These are phyloP conservation scores for Athalia circularis DNA, from an alignment of 2,888 invertebrate species.

Conservation along the genomic window DNA sequence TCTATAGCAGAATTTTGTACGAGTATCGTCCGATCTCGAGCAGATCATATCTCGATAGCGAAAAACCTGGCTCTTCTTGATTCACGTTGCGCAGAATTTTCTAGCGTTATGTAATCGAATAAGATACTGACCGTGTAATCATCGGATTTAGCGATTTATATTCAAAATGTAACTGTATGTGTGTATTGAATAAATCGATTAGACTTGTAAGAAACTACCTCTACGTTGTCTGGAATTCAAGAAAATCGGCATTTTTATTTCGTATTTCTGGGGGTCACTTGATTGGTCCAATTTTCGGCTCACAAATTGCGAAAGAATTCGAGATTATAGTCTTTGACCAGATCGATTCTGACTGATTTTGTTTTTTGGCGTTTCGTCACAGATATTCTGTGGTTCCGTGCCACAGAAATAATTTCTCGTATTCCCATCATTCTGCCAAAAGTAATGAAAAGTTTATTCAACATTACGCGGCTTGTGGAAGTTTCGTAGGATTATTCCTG, in stretches of 20 bases:
- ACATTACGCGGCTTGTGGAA: too few species aligned
- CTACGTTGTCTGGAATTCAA: not conserved
- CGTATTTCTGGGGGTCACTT: too few species aligned
- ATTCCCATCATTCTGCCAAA: too few species aligned
- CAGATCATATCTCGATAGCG: not conserved
- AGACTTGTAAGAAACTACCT: not conserved
- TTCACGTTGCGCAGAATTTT: conserved; percentile 1
- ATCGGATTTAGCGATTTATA: not conserved
- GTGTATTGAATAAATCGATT: conserved; percentile 18
- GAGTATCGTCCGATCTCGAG: not conserved
- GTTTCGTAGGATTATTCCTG: too few species aligned
- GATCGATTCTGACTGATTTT: too few species aligned
- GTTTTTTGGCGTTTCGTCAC: too few species aligned
- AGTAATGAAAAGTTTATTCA: too few species aligned
- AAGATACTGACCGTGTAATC: not conserved
- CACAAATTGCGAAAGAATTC: too few species aligned
- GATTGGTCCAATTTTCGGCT: too few species aligned
- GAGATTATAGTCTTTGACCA: too few species aligned
- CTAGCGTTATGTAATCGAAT: not conserved
- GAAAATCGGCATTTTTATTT: not conserved
- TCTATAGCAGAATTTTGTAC: conserved; percentile 1
- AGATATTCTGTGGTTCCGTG: too few species aligned
- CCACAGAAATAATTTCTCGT: too few species aligned
- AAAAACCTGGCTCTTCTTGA: not conserved
- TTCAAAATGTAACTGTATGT: conserved; percentile 21